Evolutionary conservation across 2,113 vertebrate species (phyloP).

Genomic region (Cygnus buccinator): DNA sequence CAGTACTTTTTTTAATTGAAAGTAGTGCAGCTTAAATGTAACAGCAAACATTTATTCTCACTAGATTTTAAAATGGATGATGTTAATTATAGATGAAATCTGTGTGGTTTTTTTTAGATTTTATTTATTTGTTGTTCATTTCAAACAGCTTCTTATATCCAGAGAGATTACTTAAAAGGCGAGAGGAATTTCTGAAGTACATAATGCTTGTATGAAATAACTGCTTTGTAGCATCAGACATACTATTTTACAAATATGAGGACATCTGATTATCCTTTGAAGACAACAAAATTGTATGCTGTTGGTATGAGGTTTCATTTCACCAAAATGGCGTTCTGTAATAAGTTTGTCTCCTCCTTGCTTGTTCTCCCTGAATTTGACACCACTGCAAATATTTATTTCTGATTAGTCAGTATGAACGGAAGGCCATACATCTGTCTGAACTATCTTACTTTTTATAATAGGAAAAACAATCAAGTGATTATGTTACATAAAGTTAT

Average conservation of each 20-base stretch:
- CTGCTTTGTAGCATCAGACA: neutral
- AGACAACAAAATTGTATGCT: neutral
- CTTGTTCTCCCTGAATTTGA: neutral
- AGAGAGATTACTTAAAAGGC: neutral
- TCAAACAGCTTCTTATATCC: neutral
- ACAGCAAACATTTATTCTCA: neutral
- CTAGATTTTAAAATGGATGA: neutral
- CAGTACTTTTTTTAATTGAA: neutral
- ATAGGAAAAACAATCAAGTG: neutral
- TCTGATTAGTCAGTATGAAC: neutral
- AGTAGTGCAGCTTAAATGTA: neutral
- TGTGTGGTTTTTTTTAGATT: neutral
- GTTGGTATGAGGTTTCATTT: neutral
- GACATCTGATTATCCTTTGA: neutral
- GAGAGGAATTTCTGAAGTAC: neutral
- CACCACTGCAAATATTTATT: neutral
- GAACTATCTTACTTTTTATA: neutral
- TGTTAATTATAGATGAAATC: neutral
- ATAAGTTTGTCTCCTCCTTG: neutral
- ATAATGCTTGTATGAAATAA: rapidly evolving
- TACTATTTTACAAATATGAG: neutral
- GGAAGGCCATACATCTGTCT: neutral
- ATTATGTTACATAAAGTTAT: neutral
- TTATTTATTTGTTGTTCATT: neutral
- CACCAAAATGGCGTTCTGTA: neutral